Percentiles rank a stretch among this genome's conserved stretches.
Conservation (phyloP, 2,113 vertebrate species). For the Probosciger aterrimus region DNA sequence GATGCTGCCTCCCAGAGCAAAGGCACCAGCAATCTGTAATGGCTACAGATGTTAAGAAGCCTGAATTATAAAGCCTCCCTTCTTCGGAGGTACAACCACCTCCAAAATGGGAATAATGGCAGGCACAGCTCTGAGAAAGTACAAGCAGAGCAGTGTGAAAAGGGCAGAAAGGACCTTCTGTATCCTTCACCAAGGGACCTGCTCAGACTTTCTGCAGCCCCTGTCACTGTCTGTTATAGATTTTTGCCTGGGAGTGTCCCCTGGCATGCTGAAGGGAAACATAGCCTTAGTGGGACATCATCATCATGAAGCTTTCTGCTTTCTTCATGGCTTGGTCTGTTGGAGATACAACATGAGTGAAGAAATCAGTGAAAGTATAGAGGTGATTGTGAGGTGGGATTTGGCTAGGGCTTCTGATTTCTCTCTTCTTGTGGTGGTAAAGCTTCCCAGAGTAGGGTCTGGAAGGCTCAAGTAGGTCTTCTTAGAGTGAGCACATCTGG, state of each 20-base stretch:
- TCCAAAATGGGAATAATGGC: not conserved
- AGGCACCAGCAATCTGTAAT: not conserved
- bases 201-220: not conserved
- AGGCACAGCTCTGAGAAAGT: not conserved
- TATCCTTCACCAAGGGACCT: not conserved
- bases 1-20: not conserved
- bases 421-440: not conserved
- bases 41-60: not conserved
- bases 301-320: not conserved
- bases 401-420: not conserved
- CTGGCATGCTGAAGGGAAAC: not conserved
- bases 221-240: not conserved
- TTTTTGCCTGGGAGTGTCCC: not conserved
- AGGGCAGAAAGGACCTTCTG: not conserved
- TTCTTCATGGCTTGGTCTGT: not conserved
- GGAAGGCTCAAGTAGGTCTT: not conserved
- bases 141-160: not conserved
- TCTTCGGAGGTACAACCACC: not conserved
- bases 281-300: not conserved
- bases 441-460: not conserved
- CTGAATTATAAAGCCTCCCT: not conserved
- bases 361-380: not conserved
- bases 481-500: not conserved
- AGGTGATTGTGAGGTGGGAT: not conserved
- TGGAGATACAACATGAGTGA: not conserved